Evolutionary conservation across 2,113 vertebrate genomes (phyloP).

Genomic region (Casuarius casuarius): DNA sequence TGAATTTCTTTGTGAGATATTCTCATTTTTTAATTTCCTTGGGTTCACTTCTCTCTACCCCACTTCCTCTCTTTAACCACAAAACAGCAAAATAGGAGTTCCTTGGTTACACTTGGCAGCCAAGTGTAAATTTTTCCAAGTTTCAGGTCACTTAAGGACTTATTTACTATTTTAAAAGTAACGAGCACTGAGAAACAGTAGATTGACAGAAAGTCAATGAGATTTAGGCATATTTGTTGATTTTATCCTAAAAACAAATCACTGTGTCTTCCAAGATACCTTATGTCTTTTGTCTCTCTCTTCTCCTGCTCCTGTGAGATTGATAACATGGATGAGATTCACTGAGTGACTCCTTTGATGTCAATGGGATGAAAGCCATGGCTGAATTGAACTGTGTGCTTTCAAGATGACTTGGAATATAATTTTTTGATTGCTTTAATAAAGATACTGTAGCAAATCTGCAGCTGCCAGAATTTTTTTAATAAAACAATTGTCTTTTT

Average conservation of each 20-base stretch:
- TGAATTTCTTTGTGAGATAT: neutral
- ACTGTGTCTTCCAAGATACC: neutral
- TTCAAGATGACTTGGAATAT: slow-evolving; percentile 9
- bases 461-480: neutral
- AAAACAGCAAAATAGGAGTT: neutral
- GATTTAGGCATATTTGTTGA: neutral
- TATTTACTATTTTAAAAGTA: neutral
- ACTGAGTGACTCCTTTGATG: slow-evolving; percentile 34
- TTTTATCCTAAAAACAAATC: neutral
- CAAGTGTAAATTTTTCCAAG: neutral
- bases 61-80: neutral
- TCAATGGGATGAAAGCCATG: neutral
- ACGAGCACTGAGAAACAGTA: neutral
- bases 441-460: neutral
- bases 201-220: neutral
- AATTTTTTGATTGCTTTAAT: slow-evolving; percentile 33
- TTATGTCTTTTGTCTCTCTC: neutral
- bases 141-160: neutral
- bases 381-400: neutral
- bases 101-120: neutral
- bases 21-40: neutral
- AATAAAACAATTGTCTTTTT: neutral
- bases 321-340: neutral
- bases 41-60: fast-evolving
- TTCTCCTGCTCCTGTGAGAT: neutral